A percentile compares a stretch with the other conserved stretches of the same genome.
phyloP scores from a whole-genome alignment of 1,140 invertebrate species.

The Trissolcus basalis region DNA sequence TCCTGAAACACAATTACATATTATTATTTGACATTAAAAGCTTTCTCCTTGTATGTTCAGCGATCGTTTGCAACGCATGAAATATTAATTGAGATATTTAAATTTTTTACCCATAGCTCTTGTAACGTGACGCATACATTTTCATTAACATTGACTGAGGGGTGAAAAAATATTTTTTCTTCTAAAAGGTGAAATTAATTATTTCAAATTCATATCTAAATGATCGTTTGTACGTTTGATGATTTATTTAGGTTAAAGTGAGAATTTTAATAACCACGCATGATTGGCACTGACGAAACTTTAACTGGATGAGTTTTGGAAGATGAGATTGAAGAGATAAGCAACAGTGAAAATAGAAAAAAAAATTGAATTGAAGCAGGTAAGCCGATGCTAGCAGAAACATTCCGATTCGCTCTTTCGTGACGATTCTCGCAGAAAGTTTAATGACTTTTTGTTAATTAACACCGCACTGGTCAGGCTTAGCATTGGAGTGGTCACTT shows the following conservation, averaged over 20 bases:
- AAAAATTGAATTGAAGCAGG: conserved; percentile 42
- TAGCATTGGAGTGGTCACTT: conserved; percentile 68
- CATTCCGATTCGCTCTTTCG: conserved; percentile 66
- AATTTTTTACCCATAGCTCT: conserved; percentile 14
- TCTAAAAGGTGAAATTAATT: not conserved
- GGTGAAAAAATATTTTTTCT: not conserved
- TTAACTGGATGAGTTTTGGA: conserved; percentile 5
- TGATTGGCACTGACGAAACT: conserved; percentile 2
- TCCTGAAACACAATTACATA: conserved; percentile 17
- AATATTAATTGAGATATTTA: conserved; percentile 51
- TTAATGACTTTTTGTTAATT: conserved; percentile 77
- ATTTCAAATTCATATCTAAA: too few relatives aligned
- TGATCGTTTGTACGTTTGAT: too few relatives aligned
- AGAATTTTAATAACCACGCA: not conserved
- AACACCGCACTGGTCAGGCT: conserved; percentile 67
- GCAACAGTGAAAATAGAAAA: conserved; percentile 32
- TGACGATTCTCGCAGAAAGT: conserved; percentile 71
- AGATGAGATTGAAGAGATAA: conserved; percentile 32
- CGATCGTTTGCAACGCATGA: conserved; percentile 25
- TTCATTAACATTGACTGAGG: not conserved
- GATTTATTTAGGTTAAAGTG: not conserved
- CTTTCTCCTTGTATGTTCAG: conserved; percentile 6
- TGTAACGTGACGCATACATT: conserved; percentile 11
- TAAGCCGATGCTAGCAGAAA: conserved; percentile 57
- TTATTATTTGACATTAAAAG: conserved; percentile 17